phyloP scores from a whole-genome alignment of 1,140 invertebrate species.

The Sweltsa coloradensis region DNA sequence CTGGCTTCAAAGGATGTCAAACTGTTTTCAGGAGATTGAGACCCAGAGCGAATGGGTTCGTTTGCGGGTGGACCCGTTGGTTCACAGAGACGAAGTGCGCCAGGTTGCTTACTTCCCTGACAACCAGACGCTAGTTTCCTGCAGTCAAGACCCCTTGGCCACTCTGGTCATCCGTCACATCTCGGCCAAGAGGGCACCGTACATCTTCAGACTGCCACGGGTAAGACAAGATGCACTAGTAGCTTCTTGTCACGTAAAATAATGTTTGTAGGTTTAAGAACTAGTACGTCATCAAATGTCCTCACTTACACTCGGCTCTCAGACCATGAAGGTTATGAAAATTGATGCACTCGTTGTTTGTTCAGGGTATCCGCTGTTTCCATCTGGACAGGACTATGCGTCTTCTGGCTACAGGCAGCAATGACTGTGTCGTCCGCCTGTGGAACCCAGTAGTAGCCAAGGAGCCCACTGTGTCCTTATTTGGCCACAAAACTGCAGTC shows the following conservation, averaged over 20 bases:
- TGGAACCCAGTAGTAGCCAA: slow-evolving; percentile 34
- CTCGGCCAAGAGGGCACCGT: slow-evolving; percentile 30
- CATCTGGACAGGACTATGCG: slow-evolving; percentile 27
- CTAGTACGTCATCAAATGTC: too few species aligned
- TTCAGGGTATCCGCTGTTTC: slow-evolving; percentile 38
- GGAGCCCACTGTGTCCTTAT: slow-evolving; percentile 23
- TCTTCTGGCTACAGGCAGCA: slow-evolving; percentile 34
- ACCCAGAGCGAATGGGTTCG: slow-evolving; percentile 31
- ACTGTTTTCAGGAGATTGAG: slow-evolving; percentile 31
- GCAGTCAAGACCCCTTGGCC: slow-evolving; percentile 31
- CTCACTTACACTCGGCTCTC: too few species aligned
- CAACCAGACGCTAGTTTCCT: slow-evolving; percentile 31
- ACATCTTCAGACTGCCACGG: slow-evolving; percentile 33
- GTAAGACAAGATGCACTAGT: slow-evolving; percentile 22
- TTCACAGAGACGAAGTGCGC: slow-evolving; percentile 30
- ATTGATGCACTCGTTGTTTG: slow-evolving; percentile 2
- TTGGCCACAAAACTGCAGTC: slow-evolving; percentile 24
- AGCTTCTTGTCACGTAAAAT: too few species aligned
- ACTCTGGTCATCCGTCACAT: slow-evolving; percentile 31
- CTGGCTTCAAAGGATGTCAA: too few species aligned
- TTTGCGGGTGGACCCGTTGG: slow-evolving; percentile 24
- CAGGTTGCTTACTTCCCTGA: slow-evolving; percentile 28
- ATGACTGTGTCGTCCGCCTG: slow-evolving; percentile 31
- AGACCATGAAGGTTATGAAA: too few species aligned
- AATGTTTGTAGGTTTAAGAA: too few species aligned